Percentiles rank a stretch among this genome's conserved stretches.
These are phyloP conservation scores for Anguilla marmorata DNA, from an alignment of 2,797 vertebrate species.

Conservation along the genomic window DNA sequence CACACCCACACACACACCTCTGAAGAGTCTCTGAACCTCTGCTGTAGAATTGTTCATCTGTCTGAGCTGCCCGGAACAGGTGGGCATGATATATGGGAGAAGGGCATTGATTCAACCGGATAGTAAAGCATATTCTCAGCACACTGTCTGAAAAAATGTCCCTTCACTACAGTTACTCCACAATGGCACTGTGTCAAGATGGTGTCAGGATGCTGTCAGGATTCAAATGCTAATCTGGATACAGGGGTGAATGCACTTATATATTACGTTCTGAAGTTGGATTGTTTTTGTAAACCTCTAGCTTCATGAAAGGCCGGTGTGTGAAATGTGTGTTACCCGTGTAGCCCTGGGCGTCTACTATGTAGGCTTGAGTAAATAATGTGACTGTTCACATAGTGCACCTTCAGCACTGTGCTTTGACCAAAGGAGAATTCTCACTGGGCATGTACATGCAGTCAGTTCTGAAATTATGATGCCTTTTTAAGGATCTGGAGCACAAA, in stretches of 20 bases:
- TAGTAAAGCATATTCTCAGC: neutral
- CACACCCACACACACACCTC: too few species aligned
- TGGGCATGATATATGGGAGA: neutral
- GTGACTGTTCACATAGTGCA: neutral
- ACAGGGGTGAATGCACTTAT: neutral
- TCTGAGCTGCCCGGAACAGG: neutral
- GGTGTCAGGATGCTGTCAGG: neutral
- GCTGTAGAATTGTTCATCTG: neutral
- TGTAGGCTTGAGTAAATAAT: neutral
- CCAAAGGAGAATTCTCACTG: neutral
- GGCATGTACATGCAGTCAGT: neutral
- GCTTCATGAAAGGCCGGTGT: neutral
- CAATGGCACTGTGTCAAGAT: neutral
- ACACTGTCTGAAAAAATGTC: neutral
- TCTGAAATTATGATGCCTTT: neutral
- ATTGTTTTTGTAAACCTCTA: neutral
- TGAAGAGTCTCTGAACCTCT: neutral
- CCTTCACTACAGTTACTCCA: neutral
- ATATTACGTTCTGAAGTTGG: neutral
- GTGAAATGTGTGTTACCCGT: neutral
- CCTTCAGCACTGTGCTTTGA: neutral
- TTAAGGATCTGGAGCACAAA: neutral
- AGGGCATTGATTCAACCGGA: neutral
- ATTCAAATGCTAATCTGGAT: neutral
- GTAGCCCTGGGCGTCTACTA: neutral